Base-by-base conservation (phyloP, 1,140 invertebrate genomes). In the Harlomillsia oculata region DNA sequence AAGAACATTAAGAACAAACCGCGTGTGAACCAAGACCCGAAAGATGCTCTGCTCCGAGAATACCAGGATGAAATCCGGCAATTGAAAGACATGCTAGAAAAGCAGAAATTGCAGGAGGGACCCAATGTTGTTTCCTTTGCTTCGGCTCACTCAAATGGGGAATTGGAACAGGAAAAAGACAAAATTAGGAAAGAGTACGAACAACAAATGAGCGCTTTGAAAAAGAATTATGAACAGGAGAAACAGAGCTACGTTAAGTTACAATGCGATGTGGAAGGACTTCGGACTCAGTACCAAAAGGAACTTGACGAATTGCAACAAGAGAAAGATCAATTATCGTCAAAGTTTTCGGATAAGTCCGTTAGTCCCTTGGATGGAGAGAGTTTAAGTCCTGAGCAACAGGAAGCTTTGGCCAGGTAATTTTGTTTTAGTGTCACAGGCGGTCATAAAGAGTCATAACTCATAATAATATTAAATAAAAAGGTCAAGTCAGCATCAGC, bases 1-100 rank as follows among this genome's bases (percentile, higher is more conserved):
- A 91, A 95, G 71, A 93, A 91, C 67, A 96, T 96, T 53, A 82
- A 87, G 66, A 96, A 96, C 70, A 89, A 90, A 66, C 91, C 91
- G 0, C 82, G 80, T 67, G 83, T 96, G 9, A 96, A 96, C 71
- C 90, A 96, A 72, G 85, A 96, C 72, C 91, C 91, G 0, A 96
- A 96, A 72, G 91, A 96, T 67, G 83, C 88, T 4, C 76, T 93
- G 62, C 72, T 95, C 0, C 72, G 87, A 23, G 81, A 94, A 68
- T 95, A 93, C 69, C 88, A 94, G 68, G 77, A 89, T 62, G 89
- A 92, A 71, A 83, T 92, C 26, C 77, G 87, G 45, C 76, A 83
- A 51, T 73, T 95, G 2, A 79, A 79, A 54, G 77, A 78, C 59
- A 71, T 91, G 51, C 72, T 93, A 0, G 76, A 81, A 51, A 67